Conservation (phyloP, 2,888 invertebrate species). For the Calliscelio sp. region DNA sequence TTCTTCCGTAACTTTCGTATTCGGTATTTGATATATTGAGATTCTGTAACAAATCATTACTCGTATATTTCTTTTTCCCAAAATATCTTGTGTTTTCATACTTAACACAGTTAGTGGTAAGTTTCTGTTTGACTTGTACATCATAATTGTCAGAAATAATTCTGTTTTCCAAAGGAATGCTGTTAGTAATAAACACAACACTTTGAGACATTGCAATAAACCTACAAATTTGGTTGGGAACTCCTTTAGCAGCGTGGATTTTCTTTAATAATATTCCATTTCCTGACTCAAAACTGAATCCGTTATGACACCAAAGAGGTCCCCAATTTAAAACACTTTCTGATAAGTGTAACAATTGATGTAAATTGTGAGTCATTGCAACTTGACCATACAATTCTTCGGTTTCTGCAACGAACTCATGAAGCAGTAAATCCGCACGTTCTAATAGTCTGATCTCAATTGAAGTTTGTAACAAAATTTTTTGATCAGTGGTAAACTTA, state of each 20-base stretch:
- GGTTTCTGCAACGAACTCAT: not conserved
- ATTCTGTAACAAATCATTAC: not conserved
- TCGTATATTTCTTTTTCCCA: not conserved
- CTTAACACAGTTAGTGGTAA: not conserved
- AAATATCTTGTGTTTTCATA: not conserved
- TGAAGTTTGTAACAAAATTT: not conserved
- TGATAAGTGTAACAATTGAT: not conserved
- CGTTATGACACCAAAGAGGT: slow-evolving; percentile 1
- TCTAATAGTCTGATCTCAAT: not conserved
- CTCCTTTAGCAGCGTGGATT: not conserved
- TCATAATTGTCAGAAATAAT: not conserved
- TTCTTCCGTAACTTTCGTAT: not conserved
- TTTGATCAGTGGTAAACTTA: not conserved
- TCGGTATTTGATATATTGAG: not conserved
- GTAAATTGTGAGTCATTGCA: slow-evolving; percentile 2
- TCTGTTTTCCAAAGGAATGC: not conserved
- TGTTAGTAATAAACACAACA: not conserved
- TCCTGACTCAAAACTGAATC: not conserved
- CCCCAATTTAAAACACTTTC: slow-evolving; percentile 8
- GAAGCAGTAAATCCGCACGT: not conserved
- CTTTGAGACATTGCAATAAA: not conserved
- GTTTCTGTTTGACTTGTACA: not conserved
- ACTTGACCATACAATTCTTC: not conserved
- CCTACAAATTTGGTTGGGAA: not conserved
- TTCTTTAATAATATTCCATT: not conserved